Base-by-base conservation (phyloP, 2,113 vertebrate genomes). In the Columbina picui region DNA sequence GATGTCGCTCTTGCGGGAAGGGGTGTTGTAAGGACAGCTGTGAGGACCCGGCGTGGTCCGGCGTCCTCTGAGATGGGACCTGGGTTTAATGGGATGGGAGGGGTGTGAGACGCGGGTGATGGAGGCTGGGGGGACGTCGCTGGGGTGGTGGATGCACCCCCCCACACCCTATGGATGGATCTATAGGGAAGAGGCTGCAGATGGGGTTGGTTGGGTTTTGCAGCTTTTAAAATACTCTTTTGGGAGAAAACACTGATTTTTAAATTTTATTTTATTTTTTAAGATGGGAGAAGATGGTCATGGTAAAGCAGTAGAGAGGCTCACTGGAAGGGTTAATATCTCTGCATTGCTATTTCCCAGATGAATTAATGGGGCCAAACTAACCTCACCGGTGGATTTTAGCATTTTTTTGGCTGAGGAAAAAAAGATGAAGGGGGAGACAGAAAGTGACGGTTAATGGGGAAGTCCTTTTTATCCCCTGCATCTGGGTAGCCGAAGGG, bases 21-120 rank as follows among this genome's bases (percentile, higher is more conserved):
- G 84, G 95, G 94, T 95, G 60, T 74, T 38, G 74, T 95, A 84
- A 93, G 93, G 95, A 97, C 93, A 97, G 19, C 74, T 16, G 71
- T 18, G 57, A 55, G 55, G 87, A 86, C 77, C 69, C 0, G 7
- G 38, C 7, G 1, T 74, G 89, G 91, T 79, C 85, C 80, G 12
- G 47, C 8, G 34, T 73, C 87, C 67, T 92, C 93, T 7, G 74
- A 67, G 83, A 69, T 26, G 64, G 64, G 89, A 57, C 8, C 1
- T 0, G 41, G 79, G 61, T 47, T 47, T 45, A 12, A 12, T 7
- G 14, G 21, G 5, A 5, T 41, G 80, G 61, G 78, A 64, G 20
- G 53, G 59, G 3, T 25, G 36, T 7, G 75, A 79, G 55, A 10
- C 18, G 47, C 8, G 77, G 77, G 43, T 9, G 63, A 12, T 15